phyloP scores from a whole-genome alignment of 2,113 vertebrate genomes.

The Galbula dea region DNA sequence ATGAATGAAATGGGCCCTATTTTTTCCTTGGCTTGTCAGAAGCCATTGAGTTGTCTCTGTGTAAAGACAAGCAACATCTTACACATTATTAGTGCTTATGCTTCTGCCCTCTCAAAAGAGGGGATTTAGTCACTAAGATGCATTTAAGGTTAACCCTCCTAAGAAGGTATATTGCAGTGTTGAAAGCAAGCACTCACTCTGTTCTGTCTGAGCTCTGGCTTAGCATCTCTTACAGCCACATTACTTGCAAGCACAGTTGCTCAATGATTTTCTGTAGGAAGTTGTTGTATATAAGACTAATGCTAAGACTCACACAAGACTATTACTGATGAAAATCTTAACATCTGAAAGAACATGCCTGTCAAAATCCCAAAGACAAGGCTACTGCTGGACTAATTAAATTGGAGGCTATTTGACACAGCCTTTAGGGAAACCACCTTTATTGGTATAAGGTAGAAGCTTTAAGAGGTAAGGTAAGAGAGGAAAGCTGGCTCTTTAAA shows the following conservation, averaged over 20 bases:
- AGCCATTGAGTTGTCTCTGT: neutral
- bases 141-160: neutral
- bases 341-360: neutral
- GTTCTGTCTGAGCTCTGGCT: neutral
- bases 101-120: neutral
- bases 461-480: neutral
- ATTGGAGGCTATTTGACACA: neutral
- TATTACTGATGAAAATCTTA: neutral
- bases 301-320: neutral
- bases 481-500: neutral
- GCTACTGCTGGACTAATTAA: neutral
- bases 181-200: neutral
- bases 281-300: neutral
- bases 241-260: neutral
- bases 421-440: neutral
- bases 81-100: neutral
- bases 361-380: neutral
- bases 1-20: neutral
- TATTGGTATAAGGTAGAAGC: neutral
- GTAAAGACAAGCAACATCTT: neutral
- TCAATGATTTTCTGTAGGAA: neutral
- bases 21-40: neutral
- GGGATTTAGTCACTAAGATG: neutral
- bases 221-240: neutral
- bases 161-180: neutral